Base-by-base conservation (phyloP, 2,113 vertebrate genomes). In the Dipodomys spectabilis region DNA sequence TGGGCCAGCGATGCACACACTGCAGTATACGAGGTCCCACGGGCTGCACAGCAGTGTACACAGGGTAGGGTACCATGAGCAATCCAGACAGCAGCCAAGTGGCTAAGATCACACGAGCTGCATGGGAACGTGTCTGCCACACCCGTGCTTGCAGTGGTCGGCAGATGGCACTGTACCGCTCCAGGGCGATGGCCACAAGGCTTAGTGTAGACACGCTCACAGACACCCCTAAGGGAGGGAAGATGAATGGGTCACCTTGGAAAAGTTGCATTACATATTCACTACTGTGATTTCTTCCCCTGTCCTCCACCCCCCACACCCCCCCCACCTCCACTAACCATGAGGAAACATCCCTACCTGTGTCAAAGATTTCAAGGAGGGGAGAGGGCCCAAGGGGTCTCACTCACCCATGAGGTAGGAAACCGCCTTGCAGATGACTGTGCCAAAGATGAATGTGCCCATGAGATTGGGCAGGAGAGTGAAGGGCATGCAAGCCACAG, bases 91-190 rank as follows among this genome's bases (percentile, higher is more conserved):
- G 88, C 22, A 98, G 95, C 99, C 99, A 99, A 0, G 99, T 99
- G 67, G 98, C 97, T 0, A 98, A 97, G 19, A 99, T 99, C 91
- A 99, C 99, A 3, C 99, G 98, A 94, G 98, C 98, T 10, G 99
- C 99, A 0, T 99, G 99, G 30, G 99, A 99, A 25, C 99, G 98
- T 0, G 99, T 99, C 98, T 99, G 99, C 99, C 99, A 99, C 65
- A 98, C 99, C 0, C 99, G 98, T 0, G 99, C 99, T 97, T 99
- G 99, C 95, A 99, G 97, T 0, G 99, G 99, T 95, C 99, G 99
- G 96, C 99, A 99, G 98, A 99, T 99, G 97, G 99, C 99, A 32
- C 99, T 99, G 98, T 99, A 99, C 72, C 99, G 98, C 96, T 99
- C 99, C 30, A 99, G 98, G 75, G 99, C 99, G 28, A 99, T 99